A percentile compares a stretch with the other conserved stretches of the same genome.
Conservation (phyloP, 2,797 vertebrate species). For the Hafferia zeledoni region DNA sequence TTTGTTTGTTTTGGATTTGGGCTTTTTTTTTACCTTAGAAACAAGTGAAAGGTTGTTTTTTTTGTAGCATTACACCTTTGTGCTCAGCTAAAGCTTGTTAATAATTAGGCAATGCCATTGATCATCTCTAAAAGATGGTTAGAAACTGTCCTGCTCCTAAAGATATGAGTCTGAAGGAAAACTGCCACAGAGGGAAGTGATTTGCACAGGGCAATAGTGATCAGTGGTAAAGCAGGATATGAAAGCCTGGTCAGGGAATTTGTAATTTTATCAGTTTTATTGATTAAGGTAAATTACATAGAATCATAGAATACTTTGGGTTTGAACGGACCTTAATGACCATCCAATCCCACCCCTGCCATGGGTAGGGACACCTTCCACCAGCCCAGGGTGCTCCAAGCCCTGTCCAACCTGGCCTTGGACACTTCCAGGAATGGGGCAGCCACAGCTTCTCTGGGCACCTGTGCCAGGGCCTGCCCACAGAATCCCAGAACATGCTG, state of each 20-base stretch:
- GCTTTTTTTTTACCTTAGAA: not conserved
- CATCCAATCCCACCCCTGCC: not conserved
- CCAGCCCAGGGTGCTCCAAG: not conserved
- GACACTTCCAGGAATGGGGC: not conserved
- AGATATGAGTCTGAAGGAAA: not conserved
- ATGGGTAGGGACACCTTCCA: not conserved
- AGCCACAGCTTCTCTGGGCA: not conserved
- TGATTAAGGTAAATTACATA: not conserved
- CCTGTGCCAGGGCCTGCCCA: not conserved
- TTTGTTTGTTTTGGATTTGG: no score
- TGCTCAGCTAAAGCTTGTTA: not conserved
- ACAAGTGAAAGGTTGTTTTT: not conserved
- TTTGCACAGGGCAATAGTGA: not conserved
- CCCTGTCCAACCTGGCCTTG: not conserved
- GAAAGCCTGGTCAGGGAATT: not conserved
- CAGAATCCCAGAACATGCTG: not conserved
- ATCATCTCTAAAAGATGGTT: not conserved
- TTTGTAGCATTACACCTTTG: not conserved
- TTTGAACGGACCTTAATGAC: not conserved
- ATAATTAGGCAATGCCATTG: not conserved
- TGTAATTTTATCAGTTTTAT: not conserved
- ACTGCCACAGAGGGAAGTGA: not conserved
- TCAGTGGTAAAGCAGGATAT: not conserved
- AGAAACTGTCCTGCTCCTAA: not conserved
- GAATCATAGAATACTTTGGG: not conserved